Percentiles rank a stretch among this genome's conserved stretches.
Evolutionary conservation across 2,888 invertebrate genomes (phyloP).

Genomic region (Phortica magna): DNA sequence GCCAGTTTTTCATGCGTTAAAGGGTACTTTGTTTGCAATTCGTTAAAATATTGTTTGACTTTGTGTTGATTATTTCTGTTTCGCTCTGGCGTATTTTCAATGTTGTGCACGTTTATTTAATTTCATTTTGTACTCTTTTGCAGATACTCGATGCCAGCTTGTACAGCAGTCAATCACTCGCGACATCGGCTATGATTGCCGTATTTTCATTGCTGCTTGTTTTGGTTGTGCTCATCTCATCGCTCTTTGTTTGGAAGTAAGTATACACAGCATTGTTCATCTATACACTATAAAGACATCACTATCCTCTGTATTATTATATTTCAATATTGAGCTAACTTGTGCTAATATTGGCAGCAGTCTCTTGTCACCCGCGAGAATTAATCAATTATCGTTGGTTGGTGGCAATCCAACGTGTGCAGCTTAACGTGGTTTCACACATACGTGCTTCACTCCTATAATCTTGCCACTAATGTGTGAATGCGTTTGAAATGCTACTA

Average conservation of each 20-base stretch:
- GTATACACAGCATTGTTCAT: constrained; percentile 75
- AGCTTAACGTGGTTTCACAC: background rate
- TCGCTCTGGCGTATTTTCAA: background rate
- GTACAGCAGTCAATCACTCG: constrained; percentile 89
- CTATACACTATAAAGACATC: too few relatives aligned
- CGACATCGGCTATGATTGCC: constrained; percentile 90
- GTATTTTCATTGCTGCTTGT: constrained; percentile 88
- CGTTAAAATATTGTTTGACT: constrained; percentile 54
- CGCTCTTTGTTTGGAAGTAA: constrained; percentile 93
- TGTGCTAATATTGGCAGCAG: too few relatives aligned
- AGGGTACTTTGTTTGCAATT: constrained; percentile 63
- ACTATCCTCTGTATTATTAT: too few relatives aligned
- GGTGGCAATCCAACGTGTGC: too few relatives aligned
- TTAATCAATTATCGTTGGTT: constrained; percentile 25
- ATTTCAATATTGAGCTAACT: too few relatives aligned
- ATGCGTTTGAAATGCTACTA: too few relatives aligned
- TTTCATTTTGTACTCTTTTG: constrained; percentile 72
- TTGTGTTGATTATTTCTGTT: background rate
- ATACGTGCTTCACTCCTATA: too few relatives aligned
- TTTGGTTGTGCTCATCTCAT: constrained; percentile 87
- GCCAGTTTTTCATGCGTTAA: background rate
- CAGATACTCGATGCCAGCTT: constrained; percentile 94
- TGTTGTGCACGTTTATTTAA: constrained; percentile 3
- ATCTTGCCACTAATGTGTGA: too few relatives aligned
- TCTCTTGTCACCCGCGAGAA: background rate